A percentile compares a stretch with the other conserved stretches of the same genome.
phyloP scores from a whole-genome alignment of 2,797 vertebrate genomes.

The Gymnopithys bicolor region DNA sequence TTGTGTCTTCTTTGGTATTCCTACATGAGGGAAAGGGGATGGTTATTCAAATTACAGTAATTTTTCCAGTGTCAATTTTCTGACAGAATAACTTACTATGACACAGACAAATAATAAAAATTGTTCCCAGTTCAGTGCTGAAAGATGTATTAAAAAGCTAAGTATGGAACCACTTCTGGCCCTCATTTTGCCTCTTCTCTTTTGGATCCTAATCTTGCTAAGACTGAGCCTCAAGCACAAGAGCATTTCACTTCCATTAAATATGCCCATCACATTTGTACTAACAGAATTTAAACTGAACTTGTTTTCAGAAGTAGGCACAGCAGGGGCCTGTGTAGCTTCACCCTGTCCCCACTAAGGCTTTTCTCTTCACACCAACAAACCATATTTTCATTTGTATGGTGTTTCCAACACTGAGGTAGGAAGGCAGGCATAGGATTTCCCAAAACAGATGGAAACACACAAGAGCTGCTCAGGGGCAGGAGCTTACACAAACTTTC shows the following conservation, averaged over 20 bases:
- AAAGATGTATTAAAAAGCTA: background rate
- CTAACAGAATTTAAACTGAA: background rate
- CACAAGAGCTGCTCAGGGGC: background rate
- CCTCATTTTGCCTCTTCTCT: background rate
- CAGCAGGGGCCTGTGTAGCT: background rate
- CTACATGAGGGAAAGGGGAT: background rate
- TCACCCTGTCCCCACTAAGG: background rate
- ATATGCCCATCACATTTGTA: background rate
- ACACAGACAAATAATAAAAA: background rate
- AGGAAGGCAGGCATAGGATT: background rate
- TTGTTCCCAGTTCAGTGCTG: background rate
- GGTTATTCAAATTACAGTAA: background rate
- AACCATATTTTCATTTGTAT: accelerated
- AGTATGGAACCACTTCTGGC: background rate
- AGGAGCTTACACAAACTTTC: background rate
- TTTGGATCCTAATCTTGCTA: background rate
- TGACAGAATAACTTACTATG: background rate
- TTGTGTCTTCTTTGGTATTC: background rate
- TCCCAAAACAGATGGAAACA: background rate
- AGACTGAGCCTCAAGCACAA: background rate
- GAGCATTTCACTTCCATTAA: background rate
- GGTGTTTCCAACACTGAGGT: background rate
- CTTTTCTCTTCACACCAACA: background rate
- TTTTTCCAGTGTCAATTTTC: background rate
- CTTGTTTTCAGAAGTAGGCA: background rate